Evolutionary conservation across 2,797 vertebrate species (phyloP), one percentile per base, ranked within the genome.

Genomic region (Ctenopoma kingsleyae): DNA sequence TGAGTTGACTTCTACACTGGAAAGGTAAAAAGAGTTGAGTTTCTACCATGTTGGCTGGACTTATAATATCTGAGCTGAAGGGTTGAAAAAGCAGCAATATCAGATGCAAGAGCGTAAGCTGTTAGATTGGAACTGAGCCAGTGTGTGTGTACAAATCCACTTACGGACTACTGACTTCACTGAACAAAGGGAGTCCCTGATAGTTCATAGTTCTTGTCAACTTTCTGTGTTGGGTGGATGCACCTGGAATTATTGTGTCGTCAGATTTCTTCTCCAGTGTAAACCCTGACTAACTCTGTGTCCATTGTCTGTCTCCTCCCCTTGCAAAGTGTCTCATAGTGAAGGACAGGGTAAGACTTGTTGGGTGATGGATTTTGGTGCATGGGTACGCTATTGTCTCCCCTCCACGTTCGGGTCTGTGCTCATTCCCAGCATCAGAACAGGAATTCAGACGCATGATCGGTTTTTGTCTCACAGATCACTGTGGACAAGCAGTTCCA

Each of bases 261-360:
- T 67, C 13, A 52, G 63, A 49, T 61, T 54, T 52, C 52, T 51
- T 54, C 56, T 58, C 52, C 59, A 62, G 75, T 76, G 48, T 67
- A 48, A 78, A 78, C 58, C 52, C 67, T 87, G 81, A 91, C 91
- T 95, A 94, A 95, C 87, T 77, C 72, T 94, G 74, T 89, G 58
- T 87, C 82, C 89, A 84, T 90, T 93, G 82, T 93, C 80, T 94
- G 90, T 94, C 87, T 94, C 86, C 86, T 93, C 84, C 90, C 78
- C 79, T 76, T 93, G 88, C 92, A 86, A 94, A 95, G 94, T 95
- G 93, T 94, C 89, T 92, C 93, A 92, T 94, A 94, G 93, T 90
- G 91, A 94, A 95, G 90, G 93, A 95, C 89, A 94, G 94, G 94
- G 94, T 95, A 95, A 95, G 94, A 77, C 82, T 79, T 87, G 74